Base-by-base conservation (phyloP, 2,113 vertebrate species). In the Gnathonemus longibarbis region DNA sequence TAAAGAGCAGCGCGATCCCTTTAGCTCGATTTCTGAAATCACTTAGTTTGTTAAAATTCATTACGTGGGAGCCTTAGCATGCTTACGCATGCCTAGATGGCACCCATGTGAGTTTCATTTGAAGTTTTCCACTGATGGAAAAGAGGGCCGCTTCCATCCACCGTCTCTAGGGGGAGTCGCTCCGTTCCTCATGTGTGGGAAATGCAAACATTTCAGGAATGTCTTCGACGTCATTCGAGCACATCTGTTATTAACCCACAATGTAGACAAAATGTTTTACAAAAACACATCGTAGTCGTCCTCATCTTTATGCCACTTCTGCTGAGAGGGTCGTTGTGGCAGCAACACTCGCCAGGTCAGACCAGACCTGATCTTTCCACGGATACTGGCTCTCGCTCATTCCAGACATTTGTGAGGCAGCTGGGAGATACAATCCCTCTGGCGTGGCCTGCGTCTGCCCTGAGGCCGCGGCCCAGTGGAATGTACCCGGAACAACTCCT, bases 191-290 rank as follows among this genome's bases (percentile, higher is more conserved):
- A 35, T 87, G 85, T 35, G 13, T 87, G 50, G 50, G 31, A 35
- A 53, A 53, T 48, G 24, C 45, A 86, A 86, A 86, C 48, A 86
- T 86, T 84, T 21, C 84, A 50, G 48, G 45, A 49, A 86, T 86
- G 84, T 86, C 24, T 50, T 42, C 74, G 1, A 86, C 45, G 46
- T 86, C 84, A 50, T 50, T 86, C 24, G 3, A 13, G 45, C 84
- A 53, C 85, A 35, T 53, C 45, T 91, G 92, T 93, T 91, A 92
- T 92, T 92, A 42, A 77, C 15, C 74, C 35, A 42, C 15, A 39
- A 39, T 77, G 11, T 39, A 5, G 3, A 1, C 15, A 0, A 80
- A 80, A 39, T 80, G 31, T 42, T 80, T 80, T 17, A 17, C 35
- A 19, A 42, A 80, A 80, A 80, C 74, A 70, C 62, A 5, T 1